These are phyloP conservation scores for Anas georgica DNA, from an alignment of 2,797 vertebrate species.

Conservation along the genomic window DNA sequence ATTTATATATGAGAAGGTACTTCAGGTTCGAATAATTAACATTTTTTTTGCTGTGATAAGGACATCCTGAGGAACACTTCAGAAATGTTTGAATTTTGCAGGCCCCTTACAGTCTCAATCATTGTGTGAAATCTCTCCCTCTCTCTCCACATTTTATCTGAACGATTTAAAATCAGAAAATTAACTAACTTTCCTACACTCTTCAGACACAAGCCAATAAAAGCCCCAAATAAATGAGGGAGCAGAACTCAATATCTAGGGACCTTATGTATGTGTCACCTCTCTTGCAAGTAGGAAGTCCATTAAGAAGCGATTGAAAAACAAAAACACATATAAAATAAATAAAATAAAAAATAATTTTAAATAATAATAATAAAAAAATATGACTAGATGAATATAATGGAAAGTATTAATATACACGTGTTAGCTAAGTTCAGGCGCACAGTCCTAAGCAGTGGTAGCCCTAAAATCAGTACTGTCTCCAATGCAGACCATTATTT, in stretches of 20 bases:
- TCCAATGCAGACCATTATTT: background rate
- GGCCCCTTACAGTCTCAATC: background rate
- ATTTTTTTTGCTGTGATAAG: background rate
- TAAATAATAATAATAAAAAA: background rate
- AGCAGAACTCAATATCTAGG: accelerated
- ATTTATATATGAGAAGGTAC: background rate
- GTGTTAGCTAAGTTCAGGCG: background rate
- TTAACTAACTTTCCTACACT: background rate
- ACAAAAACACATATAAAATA: too few relatives aligned
- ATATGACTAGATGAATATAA: background rate
- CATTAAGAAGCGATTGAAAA: background rate
- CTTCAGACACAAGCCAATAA: background rate
- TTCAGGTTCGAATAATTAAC: background rate
- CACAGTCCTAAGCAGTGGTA: background rate
- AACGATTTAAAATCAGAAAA: background rate
- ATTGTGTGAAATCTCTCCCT: background rate
- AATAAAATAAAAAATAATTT: background rate
- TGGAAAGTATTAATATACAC: background rate
- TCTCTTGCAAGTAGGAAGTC: background rate
- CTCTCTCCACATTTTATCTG: background rate
- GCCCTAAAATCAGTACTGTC: background rate
- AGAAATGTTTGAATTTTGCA: background rate
- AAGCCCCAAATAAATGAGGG: background rate
- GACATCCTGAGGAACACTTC: background rate
- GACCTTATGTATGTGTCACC: accelerated